phyloP scores from a whole-genome alignment of 2,888 invertebrate species.

The Netelia inedita region DNA sequence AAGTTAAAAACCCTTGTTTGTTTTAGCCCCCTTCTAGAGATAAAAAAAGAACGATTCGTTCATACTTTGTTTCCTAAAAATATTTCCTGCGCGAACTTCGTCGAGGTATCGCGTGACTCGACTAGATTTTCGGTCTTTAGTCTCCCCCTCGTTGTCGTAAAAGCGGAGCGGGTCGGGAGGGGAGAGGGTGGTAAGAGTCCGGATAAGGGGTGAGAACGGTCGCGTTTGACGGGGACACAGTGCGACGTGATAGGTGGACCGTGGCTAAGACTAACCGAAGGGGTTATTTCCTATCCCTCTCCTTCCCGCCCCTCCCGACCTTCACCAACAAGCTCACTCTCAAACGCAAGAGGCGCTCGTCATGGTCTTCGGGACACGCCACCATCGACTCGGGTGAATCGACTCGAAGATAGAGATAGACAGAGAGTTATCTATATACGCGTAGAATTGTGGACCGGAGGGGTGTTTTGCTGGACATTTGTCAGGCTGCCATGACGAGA shows the following conservation, averaged over 20 bases:
- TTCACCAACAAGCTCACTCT: background rate
- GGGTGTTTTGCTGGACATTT: conserved; percentile 77
- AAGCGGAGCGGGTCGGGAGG: conserved; percentile 38
- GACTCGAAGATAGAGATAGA: conserved; percentile 24
- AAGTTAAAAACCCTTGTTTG: background rate
- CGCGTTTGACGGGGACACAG: conserved; percentile 70
- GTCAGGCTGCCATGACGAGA: conserved; percentile 72
- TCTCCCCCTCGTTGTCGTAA: conserved; percentile 17
- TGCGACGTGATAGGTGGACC: conserved; percentile 73
- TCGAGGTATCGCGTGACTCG: conserved; percentile 23
- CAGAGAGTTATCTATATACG: conserved; percentile 12
- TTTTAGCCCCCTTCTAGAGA: background rate
- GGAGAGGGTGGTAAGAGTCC: conserved; percentile 55
- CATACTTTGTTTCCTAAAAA: background rate
- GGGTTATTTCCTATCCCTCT: conserved; percentile 69
- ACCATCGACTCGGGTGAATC: conserved; percentile 28
- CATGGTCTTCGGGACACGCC: conserved; percentile 65
- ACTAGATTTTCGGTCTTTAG: conserved; percentile 36
- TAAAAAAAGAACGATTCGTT: background rate
- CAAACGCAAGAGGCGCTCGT: conserved; percentile 36
- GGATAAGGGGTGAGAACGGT: conserved; percentile 70
- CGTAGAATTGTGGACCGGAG: conserved; percentile 54
- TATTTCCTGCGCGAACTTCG: background rate
- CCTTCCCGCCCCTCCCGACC: background rate
- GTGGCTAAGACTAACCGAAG: conserved; percentile 76